A percentile compares a stretch with the other conserved stretches of the same genome.
These are phyloP conservation scores for Pandemis cinnamomeana DNA, from an alignment of 2,888 invertebrate species.

Conservation along the genomic window DNA sequence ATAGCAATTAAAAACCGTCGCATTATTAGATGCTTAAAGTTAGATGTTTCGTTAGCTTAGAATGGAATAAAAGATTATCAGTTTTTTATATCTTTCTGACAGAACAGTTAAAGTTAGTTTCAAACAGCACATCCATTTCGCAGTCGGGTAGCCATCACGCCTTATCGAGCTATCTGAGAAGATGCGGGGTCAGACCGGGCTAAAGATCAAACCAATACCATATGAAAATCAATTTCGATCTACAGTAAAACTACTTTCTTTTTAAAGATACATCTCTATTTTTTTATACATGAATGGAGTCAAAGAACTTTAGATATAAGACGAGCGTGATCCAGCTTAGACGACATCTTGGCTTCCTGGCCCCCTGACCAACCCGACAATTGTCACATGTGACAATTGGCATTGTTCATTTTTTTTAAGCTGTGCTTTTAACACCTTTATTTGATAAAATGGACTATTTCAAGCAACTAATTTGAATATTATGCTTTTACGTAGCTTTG, in stretches of 20 bases:
- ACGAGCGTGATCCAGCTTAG: too few relatives aligned
- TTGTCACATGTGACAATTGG: too few relatives aligned
- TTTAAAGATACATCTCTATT: conserved; percentile 25
- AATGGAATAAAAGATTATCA: not conserved
- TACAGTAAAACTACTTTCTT: conserved; percentile 31
- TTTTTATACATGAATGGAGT: not conserved
- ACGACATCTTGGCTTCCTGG: too few relatives aligned
- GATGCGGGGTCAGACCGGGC: conserved; percentile 24
- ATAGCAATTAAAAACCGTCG: too few relatives aligned
- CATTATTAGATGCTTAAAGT: too few relatives aligned
- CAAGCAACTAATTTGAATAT: too few relatives aligned
- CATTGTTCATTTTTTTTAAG: too few relatives aligned
- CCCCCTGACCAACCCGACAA: too few relatives aligned
- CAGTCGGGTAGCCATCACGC: conserved; percentile 17
- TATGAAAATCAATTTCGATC: conserved; percentile 40
- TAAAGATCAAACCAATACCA: conserved; percentile 33
- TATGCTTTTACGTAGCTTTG: too few relatives aligned
- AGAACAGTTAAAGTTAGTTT: not conserved
- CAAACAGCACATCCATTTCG: conserved; percentile 11
- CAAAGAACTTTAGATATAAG: not conserved
- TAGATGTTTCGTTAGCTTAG: not conserved
- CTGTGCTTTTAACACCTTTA: too few relatives aligned
- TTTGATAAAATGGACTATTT: too few relatives aligned
- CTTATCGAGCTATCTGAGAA: conserved; percentile 32
- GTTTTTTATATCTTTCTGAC: not conserved